Evolutionary conservation across 2,113 vertebrate genomes (phyloP).

Genomic region (Paramormyrops kingsleyae): DNA sequence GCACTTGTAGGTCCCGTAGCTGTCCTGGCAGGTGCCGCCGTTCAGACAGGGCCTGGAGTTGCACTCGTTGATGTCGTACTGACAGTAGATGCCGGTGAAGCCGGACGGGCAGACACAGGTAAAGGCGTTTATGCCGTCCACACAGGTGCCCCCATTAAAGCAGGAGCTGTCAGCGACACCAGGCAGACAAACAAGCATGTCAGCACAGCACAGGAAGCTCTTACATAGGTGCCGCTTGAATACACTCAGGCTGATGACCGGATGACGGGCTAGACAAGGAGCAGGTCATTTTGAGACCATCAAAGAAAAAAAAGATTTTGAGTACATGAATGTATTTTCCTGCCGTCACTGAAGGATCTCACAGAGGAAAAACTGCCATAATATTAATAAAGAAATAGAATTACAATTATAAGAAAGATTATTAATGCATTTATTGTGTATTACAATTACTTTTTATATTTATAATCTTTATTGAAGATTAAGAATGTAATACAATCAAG

Average conservation of each 20-base stretch:
- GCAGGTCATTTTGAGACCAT: background rate
- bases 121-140: conserved; percentile 92
- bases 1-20: conserved; percentile 89
- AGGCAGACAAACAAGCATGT: background rate
- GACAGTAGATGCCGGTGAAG: conserved; percentile 92
- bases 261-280: background rate
- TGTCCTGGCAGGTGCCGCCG: conserved; percentile 90
- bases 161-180: conserved; percentile 72
- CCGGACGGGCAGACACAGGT: conserved; percentile 81
- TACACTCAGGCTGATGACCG: background rate
- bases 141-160: conserved; percentile 84
- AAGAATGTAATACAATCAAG: background rate
- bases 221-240: background rate
- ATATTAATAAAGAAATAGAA: background rate
- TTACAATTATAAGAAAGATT: background rate
- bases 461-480: background rate
- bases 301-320: background rate
- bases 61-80: conserved; percentile 89
- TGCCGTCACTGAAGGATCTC: background rate
- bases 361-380: background rate
- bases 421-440: background rate
- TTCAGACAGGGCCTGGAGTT: conserved; percentile 90
- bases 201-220: background rate
- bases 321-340: background rate
- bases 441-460: background rate